phyloP scores from a whole-genome alignment of 2,113 vertebrate genomes.

The Amblyornis subalaris region DNA sequence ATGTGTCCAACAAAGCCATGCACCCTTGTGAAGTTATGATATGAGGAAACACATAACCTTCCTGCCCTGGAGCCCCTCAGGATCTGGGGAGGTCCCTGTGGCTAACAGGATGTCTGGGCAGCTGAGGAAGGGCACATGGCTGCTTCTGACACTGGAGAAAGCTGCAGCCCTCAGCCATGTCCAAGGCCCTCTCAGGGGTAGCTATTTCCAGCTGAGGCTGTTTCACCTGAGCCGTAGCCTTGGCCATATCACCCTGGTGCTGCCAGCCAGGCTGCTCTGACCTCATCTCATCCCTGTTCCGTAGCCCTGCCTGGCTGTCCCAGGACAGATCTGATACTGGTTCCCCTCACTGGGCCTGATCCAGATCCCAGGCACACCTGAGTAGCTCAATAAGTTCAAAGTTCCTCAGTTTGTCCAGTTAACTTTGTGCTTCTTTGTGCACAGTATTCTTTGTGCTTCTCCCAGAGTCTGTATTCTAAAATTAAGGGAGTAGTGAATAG shows the following conservation, averaged over 20 bases:
- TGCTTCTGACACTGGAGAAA: not conserved
- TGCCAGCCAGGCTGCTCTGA: accelerated
- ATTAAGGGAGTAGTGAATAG: not conserved
- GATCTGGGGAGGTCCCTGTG: too few species aligned
- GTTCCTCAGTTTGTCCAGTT: not conserved
- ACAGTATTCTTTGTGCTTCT: not conserved
- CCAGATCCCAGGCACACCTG: not conserved
- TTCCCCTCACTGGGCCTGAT: not conserved
- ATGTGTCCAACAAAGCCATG: not conserved
- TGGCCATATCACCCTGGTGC: accelerated
- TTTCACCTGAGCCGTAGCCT: not conserved
- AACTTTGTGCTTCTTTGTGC: not conserved
- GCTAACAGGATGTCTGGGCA: accelerated
- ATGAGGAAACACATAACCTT: not conserved
- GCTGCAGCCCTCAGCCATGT: not conserved
- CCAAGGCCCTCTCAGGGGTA: too few species aligned
- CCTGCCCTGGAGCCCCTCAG: not conserved
- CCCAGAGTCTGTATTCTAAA: not conserved
- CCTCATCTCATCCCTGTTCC: not conserved
- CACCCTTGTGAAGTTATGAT: not conserved
- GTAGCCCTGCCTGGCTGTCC: accelerated
- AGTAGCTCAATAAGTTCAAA: not conserved
- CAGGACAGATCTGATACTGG: accelerated
- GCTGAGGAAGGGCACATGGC: not conserved
- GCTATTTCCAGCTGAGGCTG: not conserved